Evolutionary conservation across 2,113 vertebrate genomes (phyloP).

Genomic region (Engraulis encrasicolus): DNA sequence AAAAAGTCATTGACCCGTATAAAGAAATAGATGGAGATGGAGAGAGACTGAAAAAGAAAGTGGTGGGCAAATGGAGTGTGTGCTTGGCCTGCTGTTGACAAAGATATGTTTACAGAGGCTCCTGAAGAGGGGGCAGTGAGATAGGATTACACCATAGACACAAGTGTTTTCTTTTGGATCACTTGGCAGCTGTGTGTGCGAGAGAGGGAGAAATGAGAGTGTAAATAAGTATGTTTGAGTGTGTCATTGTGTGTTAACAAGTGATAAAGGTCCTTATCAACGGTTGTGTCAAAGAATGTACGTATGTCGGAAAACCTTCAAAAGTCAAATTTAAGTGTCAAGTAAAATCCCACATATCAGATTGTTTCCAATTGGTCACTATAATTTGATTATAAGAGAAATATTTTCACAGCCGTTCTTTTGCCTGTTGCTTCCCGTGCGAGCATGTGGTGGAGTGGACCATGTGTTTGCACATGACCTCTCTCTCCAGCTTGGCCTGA

Average conservation of each 20-base stretch:
- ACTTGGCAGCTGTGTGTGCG: not conserved
- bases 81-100: not conserved
- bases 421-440: not conserved
- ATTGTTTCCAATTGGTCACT: not conserved
- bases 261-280: not conserved
- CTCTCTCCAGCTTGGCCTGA: not conserved
- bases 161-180: not conserved
- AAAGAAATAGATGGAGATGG: no score
- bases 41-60: no score
- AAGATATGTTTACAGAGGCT: not conserved
- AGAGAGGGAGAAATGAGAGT: no score
- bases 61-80: not conserved
- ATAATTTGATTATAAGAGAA: not conserved
- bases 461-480: not conserved
- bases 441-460: no score
- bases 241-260: not conserved
- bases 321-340: not conserved
- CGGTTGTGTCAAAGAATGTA: not conserved
- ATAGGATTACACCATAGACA: not conserved
- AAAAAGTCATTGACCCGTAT: no score
- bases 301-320: not conserved
- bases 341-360: not conserved
- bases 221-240: not conserved
- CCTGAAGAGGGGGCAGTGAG: no score
- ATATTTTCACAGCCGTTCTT: not conserved